These are phyloP conservation scores for Bucco capensis DNA, from an alignment of 2,113 vertebrate genomes.

Conservation along the genomic window DNA sequence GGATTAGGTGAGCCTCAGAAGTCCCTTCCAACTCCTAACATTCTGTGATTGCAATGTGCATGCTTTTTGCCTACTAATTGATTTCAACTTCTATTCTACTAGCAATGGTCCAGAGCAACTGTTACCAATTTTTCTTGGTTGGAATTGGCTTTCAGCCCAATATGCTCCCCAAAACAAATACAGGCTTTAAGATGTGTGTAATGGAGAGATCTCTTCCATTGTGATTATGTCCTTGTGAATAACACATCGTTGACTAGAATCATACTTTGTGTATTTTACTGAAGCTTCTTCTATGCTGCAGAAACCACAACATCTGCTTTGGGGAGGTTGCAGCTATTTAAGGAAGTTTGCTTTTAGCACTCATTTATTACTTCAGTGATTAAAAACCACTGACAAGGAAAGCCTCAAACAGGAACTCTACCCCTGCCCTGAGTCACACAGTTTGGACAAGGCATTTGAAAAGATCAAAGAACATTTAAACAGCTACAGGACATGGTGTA, in stretches of 20 bases:
- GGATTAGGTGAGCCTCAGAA: not conserved
- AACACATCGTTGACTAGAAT: not conserved
- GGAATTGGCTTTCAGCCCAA: not conserved
- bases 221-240: not conserved
- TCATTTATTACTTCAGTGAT: slow-evolving; percentile 23
- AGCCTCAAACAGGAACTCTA: slow-evolving; percentile 18
- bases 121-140: not conserved
- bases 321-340: not conserved
- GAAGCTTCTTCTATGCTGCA: not conserved
- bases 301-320: not conserved
- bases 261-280: not conserved
- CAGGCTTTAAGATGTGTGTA: not conserved
- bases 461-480: not conserved
- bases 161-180: not conserved
- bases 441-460: not conserved
- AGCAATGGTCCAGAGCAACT: not conserved
- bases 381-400: slow-evolving; percentile 24
- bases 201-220: not conserved
- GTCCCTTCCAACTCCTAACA: not conserved
- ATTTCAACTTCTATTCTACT: not conserved
- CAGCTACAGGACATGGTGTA: slow-evolving; percentile 22
- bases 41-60: fast-evolving
- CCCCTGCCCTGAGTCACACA: not conserved
- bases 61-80: not conserved
- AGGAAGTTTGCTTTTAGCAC: not conserved